Conservation (phyloP, 2,113 vertebrate species). For the Phalacrocorax carbo region DNA sequence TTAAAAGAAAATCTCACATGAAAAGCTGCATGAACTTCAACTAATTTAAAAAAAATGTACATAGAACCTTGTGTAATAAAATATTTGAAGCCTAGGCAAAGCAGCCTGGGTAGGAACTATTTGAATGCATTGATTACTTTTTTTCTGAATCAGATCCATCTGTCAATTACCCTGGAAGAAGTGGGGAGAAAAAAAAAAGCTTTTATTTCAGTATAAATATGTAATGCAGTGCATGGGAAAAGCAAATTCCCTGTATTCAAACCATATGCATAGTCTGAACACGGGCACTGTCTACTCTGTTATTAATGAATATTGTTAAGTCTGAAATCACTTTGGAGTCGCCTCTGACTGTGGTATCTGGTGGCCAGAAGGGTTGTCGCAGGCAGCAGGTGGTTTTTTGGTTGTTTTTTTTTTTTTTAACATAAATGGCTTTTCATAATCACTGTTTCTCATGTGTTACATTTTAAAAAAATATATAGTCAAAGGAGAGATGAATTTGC, state of each 20-base stretch:
- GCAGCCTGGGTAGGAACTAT: neutral
- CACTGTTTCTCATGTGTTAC: fast-evolving
- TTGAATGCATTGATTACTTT: conserved; percentile 26
- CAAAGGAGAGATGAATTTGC: neutral
- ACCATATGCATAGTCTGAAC: neutral
- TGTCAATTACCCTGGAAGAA: conserved; percentile 9
- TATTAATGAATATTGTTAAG: conserved; percentile 10
- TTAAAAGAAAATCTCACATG: neutral
- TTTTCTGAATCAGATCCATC: conserved; percentile 37
- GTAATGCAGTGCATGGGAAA: conserved; percentile 17
- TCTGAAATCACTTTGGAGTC: neutral
- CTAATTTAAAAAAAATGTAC: neutral
- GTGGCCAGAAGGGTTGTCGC: neutral
- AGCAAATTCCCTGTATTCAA: conserved; percentile 43
- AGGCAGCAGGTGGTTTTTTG: neutral
- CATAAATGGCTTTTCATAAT: neutral
- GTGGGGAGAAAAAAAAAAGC: neutral
- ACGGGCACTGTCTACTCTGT: neutral
- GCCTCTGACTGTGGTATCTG: neutral
- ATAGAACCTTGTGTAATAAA: neutral
- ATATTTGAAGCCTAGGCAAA: neutral
- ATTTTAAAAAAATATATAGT: neutral
- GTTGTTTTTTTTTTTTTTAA: neutral
- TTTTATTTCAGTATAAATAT: conserved; percentile 39
- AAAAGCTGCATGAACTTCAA: neutral